These are phyloP conservation scores for Yponomeuta plumbellus DNA, from an alignment of 2,888 invertebrate species.

Conservation along the genomic window DNA sequence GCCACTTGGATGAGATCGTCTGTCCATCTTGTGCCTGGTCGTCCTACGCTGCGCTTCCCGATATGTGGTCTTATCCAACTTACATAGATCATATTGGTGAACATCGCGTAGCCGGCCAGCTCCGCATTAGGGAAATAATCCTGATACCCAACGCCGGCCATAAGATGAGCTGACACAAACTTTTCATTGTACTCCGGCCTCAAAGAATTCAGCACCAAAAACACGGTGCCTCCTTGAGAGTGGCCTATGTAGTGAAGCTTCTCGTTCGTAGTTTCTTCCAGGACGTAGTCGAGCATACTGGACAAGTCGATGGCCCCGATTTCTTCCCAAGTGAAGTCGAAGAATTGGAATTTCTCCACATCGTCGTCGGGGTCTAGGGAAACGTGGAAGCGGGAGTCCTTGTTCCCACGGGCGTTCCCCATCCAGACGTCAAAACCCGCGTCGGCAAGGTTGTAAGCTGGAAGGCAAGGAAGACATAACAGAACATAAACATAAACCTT, in stretches of 20 bases:
- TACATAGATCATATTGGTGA: conserved; percentile 46
- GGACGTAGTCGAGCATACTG: conserved; percentile 51
- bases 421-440: conserved; percentile 87
- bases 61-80: too few species aligned
- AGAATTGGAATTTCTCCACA: conserved; percentile 39
- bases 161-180: conserved; percentile 47
- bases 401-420: conserved; percentile 88
- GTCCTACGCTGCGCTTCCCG: too few species aligned
- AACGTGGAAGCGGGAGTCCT: conserved; percentile 78
- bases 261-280: conserved; percentile 36
- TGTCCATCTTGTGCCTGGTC: too few species aligned
- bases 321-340: conserved; percentile 58
- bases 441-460: conserved; percentile 81
- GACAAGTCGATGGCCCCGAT: conserved; percentile 52
- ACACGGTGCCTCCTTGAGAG: conserved; percentile 60
- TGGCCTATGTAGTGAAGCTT: conserved; percentile 59
- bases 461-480: conserved; percentile 16
- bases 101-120: conserved; percentile 27
- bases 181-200: conserved; percentile 50
- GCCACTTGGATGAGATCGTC: too few species aligned
- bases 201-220: conserved; percentile 46
- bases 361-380: conserved; percentile 42
- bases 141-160: conserved; percentile 54
- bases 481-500: too few species aligned
- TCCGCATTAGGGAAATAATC: conserved; percentile 38